Base-by-base conservation (phyloP, 2,113 vertebrate species). In the Siniperca knerii region DNA sequence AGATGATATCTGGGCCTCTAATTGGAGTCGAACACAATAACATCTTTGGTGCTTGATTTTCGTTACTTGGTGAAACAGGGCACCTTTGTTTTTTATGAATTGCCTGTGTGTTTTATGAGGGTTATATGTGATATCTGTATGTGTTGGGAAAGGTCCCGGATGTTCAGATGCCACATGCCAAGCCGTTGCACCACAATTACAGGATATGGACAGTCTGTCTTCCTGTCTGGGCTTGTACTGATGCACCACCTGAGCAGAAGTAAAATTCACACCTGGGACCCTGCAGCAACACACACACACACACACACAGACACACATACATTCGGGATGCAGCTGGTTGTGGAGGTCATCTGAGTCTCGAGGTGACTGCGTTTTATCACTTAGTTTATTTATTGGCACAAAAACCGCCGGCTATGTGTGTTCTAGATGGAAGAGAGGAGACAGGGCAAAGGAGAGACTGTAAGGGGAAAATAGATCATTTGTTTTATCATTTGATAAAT, bases 261-360 rank as follows among this genome's bases (percentile, higher is more conserved):
- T 37, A 57, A 68, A 83, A 84, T 33, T 67, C 44, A 87, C 93
- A 94, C 92, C 93, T 95, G 92, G 70, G 62, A 83, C 86, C 91
- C 89, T 76, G 75, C 33, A 35, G 86, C 66, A 60, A 66, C 72
- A 90, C 50, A 81, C 52, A 79, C 83, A 70, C 83, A 70, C 46
- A 72, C 75, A 65, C 65, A 40, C 64, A 82, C 64, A 82, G 23
- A 79, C 66, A 40, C 62, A 57, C 62, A 86, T 29, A 81, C 48
- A 58, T 8, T 9, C 50, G 64, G 69, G 70, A 58, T 78, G 62
- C 81, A 84, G 84, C 75, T 82, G 68, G 74, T 54, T 44, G 52
- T 29, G n/a, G 18, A 76, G 79, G 75, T 86, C 71, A 61, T 69
- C 35, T 37, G 8, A 70, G 67, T 84, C 25, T 60, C 37, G 60